These are phyloP conservation scores for Archips crataeganus DNA, from an alignment of 2,888 invertebrate species.

Conservation along the genomic window DNA sequence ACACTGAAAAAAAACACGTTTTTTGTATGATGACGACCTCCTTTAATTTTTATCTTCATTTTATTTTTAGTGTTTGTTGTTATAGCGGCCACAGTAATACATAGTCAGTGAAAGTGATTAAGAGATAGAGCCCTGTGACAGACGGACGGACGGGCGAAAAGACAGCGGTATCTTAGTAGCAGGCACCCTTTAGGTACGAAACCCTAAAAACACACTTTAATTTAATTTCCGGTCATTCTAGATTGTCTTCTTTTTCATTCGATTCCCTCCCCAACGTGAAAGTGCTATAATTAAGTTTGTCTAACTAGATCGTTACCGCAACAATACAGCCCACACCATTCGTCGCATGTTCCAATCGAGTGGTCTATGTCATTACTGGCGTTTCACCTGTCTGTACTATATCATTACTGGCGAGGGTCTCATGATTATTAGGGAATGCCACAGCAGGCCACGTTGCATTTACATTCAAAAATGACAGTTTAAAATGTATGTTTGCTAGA, in stretches of 20 bases:
- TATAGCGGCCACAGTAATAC: no score
- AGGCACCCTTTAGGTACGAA: no score
- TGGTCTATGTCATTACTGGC: constrained; percentile 38
- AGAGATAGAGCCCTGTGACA: no score
- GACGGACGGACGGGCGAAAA: no score
- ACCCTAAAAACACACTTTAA: no score
- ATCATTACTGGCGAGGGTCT: constrained; percentile 37
- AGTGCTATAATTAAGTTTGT: constrained; percentile 24
- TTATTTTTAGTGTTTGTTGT: no score
- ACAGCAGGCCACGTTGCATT: background rate
- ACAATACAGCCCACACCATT: constrained; percentile 24
- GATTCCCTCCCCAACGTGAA: background rate
- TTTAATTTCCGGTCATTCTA: background rate
- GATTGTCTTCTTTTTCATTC: background rate
- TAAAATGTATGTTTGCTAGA: constrained; percentile 1
- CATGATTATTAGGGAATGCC: constrained; percentile 41
- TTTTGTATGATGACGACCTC: no score
- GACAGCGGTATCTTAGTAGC: no score
- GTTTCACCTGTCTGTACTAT: constrained; percentile 49
- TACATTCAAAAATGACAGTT: constrained; percentile 1
- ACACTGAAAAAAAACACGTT: no score
- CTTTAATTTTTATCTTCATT: no score
- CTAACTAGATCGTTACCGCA: background rate
- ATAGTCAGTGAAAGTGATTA: no score
- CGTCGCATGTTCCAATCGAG: constrained; percentile 24